Percentiles rank a stretch among this genome's conserved stretches.
Conservation (phyloP, 2,113 vertebrate genomes). For the Ptilonorhynchus violaceus region DNA sequence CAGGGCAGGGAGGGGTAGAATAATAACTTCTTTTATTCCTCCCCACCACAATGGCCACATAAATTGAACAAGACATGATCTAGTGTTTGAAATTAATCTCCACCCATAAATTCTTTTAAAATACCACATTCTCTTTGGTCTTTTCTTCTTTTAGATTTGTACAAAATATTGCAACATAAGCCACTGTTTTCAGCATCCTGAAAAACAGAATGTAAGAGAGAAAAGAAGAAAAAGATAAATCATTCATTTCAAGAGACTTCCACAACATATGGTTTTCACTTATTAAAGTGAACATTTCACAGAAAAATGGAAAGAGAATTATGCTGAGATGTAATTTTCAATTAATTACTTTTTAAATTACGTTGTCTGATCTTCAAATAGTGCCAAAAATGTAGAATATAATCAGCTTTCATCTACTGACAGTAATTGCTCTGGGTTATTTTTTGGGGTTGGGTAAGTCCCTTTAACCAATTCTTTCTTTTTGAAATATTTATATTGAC, state of each 20-base stretch:
- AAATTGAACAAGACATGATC: background rate
- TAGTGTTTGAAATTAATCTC: background rate
- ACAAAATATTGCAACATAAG: slow-evolving; percentile 13
- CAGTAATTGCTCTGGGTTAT: background rate
- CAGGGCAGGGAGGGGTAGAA: background rate
- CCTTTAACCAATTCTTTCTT: background rate
- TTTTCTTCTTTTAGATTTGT: background rate
- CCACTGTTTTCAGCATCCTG: background rate
- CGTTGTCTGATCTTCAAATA: background rate
- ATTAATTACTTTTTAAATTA: background rate
- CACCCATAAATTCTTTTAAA: background rate
- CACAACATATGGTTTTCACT: background rate
- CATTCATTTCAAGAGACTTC: background rate
- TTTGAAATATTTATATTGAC: background rate
- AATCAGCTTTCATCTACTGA: background rate
- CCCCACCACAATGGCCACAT: background rate
- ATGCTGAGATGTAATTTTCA: background rate
- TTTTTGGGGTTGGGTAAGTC: background rate
- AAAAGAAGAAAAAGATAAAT: background rate
- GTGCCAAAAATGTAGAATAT: background rate
- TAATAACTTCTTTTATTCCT: background rate
- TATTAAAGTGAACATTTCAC: background rate
- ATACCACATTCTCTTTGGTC: background rate
- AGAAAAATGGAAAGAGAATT: background rate
- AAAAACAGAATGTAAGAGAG: background rate